Conservation (phyloP, 2,888 invertebrate species). For the Hipparchia sbordonii region DNA sequence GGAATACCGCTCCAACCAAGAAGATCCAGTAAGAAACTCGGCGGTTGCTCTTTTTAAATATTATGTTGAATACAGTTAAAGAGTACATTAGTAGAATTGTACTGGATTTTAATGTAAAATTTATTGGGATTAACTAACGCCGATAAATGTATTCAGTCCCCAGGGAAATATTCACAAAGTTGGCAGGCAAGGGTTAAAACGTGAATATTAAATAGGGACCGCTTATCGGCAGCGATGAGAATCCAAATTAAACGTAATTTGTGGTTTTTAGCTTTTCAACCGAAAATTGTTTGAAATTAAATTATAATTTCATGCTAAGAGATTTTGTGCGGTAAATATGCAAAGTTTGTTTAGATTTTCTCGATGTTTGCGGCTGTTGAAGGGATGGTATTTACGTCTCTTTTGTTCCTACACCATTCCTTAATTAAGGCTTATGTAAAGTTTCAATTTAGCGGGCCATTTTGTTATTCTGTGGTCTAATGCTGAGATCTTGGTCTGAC, state of each 20-base stretch:
- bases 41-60: too few species aligned
- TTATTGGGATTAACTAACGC: neutral
- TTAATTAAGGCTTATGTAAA: neutral
- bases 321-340: constrained; percentile 35
- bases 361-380: constrained; percentile 2
- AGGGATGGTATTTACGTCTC: neutral
- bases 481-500: too few species aligned
- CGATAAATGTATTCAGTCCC: constrained; percentile 28
- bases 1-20: too few species aligned
- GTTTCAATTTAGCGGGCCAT: neutral
- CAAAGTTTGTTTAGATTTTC: constrained; percentile 22
- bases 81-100: too few species aligned
- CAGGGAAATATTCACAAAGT: constrained; percentile 26
- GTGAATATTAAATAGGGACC: constrained; percentile 58
- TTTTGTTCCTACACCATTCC: neutral
- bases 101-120: neutral
- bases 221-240: constrained; percentile 53
- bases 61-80: too few species aligned
- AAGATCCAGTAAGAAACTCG: too few species aligned
- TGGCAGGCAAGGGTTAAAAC: constrained; percentile 51
- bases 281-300: constrained; percentile 38
- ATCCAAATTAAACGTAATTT: constrained; percentile 64
- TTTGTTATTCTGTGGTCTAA: neutral
- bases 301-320: constrained; percentile 34
- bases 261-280: constrained; percentile 45